Base-by-base conservation (phyloP, 2,888 invertebrate species). In the Microctonus hyperodae region DNA sequence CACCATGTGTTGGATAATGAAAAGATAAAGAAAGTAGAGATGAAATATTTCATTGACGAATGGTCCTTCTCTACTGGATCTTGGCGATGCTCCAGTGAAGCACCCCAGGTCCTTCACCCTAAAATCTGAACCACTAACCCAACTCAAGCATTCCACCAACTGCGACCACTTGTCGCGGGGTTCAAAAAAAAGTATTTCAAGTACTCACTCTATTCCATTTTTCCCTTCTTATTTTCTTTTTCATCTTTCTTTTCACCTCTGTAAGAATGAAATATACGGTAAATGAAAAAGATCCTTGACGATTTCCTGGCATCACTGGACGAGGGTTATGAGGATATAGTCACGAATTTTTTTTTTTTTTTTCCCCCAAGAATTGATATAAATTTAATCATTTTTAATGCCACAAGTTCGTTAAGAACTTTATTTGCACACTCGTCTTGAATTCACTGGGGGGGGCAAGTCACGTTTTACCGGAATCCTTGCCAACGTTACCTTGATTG, bases 1-100 rank as follows among this genome's bases (percentile, higher is more conserved):
- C 16, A 16, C 16, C 44, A 7, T n/a, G 16, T 20, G 16, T 44
- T 44, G 44, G 16, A 44, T 16, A 44, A 44, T 44, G 6, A 9
- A 16, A 44, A 44, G 44, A 44, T 44, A 25, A 35, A 23, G 51
- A 55, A 63, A 44, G n/a, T 6, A 16, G 9, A 16, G 9, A 44
- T 44, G n/a, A n/a, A 44, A 16, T 44, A n/a, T n/a, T 44, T 44
- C 20, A 20, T 1, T 44, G 44, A 44, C n/a, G 44, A 44, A 44
- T 44, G 44, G 9, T 44, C 16, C 4, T 44, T 44, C 16, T n/a
- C 16, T 16, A 44, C 16, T 7, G 7, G 16, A 44, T 44, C 16
- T n/a, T 44, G 70, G 76, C 75, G 68, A 70, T 61, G 57, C 59
- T 71, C 72, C 73, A 72, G 72, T 57, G 58, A 56, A 60, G 64